Evolutionary conservation across 2,888 invertebrate genomes (phyloP), one percentile per base, ranked within the genome.

Genomic region (Erebia palarica): DNA sequence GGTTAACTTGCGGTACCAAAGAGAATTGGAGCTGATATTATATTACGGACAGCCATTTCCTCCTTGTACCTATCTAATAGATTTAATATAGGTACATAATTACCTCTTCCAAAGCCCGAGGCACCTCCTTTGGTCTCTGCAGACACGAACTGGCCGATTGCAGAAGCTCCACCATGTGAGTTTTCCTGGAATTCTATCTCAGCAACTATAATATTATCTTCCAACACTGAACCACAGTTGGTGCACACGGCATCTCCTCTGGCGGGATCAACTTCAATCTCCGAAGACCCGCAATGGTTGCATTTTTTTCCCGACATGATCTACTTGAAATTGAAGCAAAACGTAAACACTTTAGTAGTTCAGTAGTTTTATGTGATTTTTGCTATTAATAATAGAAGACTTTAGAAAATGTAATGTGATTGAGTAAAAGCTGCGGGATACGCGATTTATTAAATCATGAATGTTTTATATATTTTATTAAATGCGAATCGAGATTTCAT

Each of bases 131-230:
- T 96, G 75, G 98, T 97, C 79, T 98, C 98, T 3, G 96, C 96
- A 4, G 98, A 96, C 0, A 98, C 98, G 91, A 98, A 99, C 85
- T 98, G 98, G 44, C 99, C 99, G 76, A 99, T 95, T 16, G 98
- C 97, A 73, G 96, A 96, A 65, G 96, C 95, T 11, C 96, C 97
- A 42, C 99, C 99, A 83, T 96, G 96, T 10, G 97, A 96, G 84
- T 96, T 96, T 86, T 99, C 99, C 87, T 98, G 97, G 84, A 99
- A 99, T 87, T 98, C 98, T 57, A 99, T 96, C 87, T 99, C 99
- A 2, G 98, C 97, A 36, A 99, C 99, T 83, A 99, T 99, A 69
- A 98, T 96, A 81, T 97, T 98, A 83, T 99, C 98, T 86, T 99
- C 99, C 16, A 99, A 92, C 1, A 99, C 99, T 9, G 97, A 96